Evolutionary conservation across 2,888 invertebrate genomes (phyloP).

Genomic region (Phortica okadai): DNA sequence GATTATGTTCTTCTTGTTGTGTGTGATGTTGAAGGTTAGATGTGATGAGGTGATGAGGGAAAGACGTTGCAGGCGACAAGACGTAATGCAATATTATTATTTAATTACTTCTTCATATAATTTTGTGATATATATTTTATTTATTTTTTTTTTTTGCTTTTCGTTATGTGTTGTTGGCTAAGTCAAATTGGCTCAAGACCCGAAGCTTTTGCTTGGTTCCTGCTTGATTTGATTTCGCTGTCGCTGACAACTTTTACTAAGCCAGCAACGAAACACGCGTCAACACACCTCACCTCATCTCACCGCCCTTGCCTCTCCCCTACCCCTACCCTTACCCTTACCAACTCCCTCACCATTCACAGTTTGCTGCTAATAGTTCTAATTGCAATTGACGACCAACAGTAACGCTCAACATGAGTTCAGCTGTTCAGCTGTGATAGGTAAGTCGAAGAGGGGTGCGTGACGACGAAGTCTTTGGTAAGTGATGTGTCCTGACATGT

Average conservation of each 20-base stretch:
- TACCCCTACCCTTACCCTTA: no score
- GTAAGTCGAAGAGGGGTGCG: background rate
- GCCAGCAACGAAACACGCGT: no score
- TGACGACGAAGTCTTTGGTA: background rate
- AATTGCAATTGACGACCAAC: background rate
- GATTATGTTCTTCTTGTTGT: slow-evolving; percentile 62
- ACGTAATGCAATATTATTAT: slow-evolving; percentile 21
- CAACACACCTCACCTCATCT: no score
- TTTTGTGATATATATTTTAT: slow-evolving; percentile 12
- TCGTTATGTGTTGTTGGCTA: background rate
- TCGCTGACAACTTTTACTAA: background rate
- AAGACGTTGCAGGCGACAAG: background rate
- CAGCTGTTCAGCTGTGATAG: background rate
- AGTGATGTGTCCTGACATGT: no score
- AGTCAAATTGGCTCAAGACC: no score
- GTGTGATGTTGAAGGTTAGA: background rate
- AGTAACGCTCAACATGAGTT: background rate
- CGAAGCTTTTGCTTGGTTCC: no score
- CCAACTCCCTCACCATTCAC: background rate
- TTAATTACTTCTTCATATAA: slow-evolving; percentile 17
- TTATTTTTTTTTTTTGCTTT: background rate
- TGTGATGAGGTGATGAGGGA: background rate
- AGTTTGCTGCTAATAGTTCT: background rate
- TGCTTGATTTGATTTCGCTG: slow-evolving; percentile 2
- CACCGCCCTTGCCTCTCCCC: no score